Conservation (phyloP, 1,140 invertebrate genomes). For the Tetramorium parvispinum region DNA sequence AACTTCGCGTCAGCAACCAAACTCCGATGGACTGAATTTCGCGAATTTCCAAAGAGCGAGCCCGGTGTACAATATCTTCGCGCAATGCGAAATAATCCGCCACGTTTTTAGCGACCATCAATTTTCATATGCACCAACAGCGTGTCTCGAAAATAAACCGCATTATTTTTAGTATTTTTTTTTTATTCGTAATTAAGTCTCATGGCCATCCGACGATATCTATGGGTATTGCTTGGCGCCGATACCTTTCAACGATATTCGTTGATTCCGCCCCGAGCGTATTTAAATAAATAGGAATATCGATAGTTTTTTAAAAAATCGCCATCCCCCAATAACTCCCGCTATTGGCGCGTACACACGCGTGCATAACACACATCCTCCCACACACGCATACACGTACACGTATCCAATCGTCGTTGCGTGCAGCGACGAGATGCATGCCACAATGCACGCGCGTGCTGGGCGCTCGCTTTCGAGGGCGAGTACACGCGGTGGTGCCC, state of each 20-base stretch:
- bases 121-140: background rate
- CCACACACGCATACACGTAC: background rate
- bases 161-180: background rate
- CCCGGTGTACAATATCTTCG: background rate
- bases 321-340: slow-evolving; percentile 14
- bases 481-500: slow-evolving; percentile 47
- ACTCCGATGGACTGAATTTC: background rate
- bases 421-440: slow-evolving; percentile 20
- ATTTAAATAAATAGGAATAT: slow-evolving; percentile 32
- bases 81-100: background rate
- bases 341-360: background rate
- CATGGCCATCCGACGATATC: background rate
- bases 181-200: background rate
- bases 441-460: slow-evolving; percentile 38
- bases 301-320: slow-evolving; percentile 41
- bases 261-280: background rate
- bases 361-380: background rate
- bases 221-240: background rate
- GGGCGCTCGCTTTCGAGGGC: slow-evolving; percentile 56
- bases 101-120: background rate
- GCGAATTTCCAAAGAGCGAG: background rate
- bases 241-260: slow-evolving; percentile 32
- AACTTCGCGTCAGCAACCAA: background rate
- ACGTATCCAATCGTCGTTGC: background rate
- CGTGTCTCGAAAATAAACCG: background rate